These are phyloP conservation scores for Eudemis profundana DNA, from an alignment of 2,888 invertebrate species.

Conservation along the genomic window DNA sequence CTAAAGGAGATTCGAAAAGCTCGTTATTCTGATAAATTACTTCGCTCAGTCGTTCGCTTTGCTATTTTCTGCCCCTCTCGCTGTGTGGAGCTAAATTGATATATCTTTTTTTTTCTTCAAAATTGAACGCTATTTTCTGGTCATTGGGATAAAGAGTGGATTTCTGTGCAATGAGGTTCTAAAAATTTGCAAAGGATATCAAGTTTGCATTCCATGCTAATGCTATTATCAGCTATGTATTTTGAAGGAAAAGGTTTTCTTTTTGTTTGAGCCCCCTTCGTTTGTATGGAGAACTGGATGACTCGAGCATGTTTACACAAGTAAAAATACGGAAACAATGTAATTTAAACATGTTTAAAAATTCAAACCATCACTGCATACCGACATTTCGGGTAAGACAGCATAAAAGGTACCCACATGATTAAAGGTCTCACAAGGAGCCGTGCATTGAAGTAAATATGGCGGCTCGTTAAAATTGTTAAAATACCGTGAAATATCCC, in stretches of 20 bases:
- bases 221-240: no score
- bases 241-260: no score
- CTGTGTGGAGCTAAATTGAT: constrained; percentile 66
- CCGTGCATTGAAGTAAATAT: constrained; percentile 77
- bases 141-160: constrained; percentile 12
- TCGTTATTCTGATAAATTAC: constrained; percentile 82
- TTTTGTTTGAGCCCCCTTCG: no score
- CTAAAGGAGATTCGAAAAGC: constrained; percentile 79
- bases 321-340: no score
- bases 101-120: constrained; percentile 44
- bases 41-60: constrained; percentile 69
- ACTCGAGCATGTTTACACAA: no score
- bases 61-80: constrained; percentile 61
- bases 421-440: constrained; percentile 61
- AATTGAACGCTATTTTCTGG: constrained; percentile 25
- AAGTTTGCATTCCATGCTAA: no score
- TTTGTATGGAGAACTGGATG: no score
- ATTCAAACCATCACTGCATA: constrained; percentile 13
- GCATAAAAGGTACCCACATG: constrained; percentile 50
- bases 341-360: not conserved
- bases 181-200: not conserved
- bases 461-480: constrained; percentile 83
- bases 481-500: constrained; percentile 84
- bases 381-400: constrained; percentile 12
- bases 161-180: constrained; percentile 2